phyloP scores from a whole-genome alignment of 2,797 vertebrate genomes.

The Brachyrhaphis roseni region DNA sequence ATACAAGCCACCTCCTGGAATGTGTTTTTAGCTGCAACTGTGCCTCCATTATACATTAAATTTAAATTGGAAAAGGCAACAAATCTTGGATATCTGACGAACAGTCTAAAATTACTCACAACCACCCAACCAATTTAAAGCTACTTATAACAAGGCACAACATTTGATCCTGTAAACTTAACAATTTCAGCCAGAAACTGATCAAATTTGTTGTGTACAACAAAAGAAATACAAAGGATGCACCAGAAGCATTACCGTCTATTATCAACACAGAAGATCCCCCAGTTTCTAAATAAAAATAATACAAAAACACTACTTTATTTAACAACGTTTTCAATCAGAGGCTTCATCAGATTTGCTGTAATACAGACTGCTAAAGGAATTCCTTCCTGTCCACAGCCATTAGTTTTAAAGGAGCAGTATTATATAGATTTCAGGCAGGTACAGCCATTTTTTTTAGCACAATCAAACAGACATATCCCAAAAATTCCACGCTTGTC shows the following conservation, averaged over 20 bases:
- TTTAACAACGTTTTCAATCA: too few species aligned
- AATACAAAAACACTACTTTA: not conserved
- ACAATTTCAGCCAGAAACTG: not conserved
- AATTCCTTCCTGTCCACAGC: too few species aligned
- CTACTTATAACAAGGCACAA: not conserved
- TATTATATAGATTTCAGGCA: too few species aligned
- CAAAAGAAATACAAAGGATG: not conserved
- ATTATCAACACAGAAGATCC: slow-evolving; percentile 7
- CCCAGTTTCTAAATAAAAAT: not conserved
- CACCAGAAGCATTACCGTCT: not conserved
- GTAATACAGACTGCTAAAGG: too few species aligned
- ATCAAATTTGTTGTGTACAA: not conserved
- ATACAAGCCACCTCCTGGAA: slow-evolving; percentile 8
- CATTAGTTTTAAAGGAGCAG: too few species aligned
- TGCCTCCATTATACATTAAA: not conserved
- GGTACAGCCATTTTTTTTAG: too few species aligned
- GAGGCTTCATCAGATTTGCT: too few species aligned
- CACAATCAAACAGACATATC: not conserved
- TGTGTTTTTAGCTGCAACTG: not conserved
- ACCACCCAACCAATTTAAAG: not conserved
- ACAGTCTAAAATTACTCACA: not conserved
- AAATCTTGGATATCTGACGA: not conserved
- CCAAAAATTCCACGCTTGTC: not conserved
- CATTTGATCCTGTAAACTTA: not conserved
- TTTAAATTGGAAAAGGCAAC: slow-evolving; percentile 5